Conservation (phyloP, 2,113 vertebrate species). For the Sus scrofa region DNA sequence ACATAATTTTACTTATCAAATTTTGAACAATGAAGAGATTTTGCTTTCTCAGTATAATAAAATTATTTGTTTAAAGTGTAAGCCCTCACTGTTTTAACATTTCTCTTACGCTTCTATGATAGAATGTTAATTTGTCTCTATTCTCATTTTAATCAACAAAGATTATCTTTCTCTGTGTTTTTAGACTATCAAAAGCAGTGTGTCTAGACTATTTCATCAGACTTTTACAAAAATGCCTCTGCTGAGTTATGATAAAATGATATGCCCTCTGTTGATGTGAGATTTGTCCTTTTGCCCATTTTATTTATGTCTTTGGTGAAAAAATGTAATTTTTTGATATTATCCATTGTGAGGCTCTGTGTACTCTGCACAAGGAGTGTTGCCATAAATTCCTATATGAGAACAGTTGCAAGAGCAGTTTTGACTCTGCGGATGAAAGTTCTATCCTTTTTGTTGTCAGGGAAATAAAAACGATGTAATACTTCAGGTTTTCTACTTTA, state of each 20-base stretch:
- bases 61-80: neutral
- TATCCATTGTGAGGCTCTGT: constrained; percentile 40
- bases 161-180: constrained; percentile 12
- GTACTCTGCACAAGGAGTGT: constrained; percentile 23
- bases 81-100: constrained; percentile 1
- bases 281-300: constrained; percentile 16
- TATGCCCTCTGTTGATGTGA: constrained; percentile 49
- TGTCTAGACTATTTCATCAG: constrained; percentile 41
- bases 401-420: constrained; percentile 47
- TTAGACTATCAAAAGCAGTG: constrained; percentile 12
- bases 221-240: constrained; percentile 54
- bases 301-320: constrained; percentile 58
- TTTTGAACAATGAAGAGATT: neutral
- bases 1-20: constrained; percentile 12
- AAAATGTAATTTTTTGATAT: constrained; percentile 62
- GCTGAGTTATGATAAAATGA: constrained; percentile 56
- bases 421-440: constrained; percentile 52
- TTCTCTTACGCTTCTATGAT: neutral
- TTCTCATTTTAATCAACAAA: constrained; percentile 57
- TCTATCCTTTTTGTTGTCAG: constrained; percentile 35
- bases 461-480: constrained; percentile 29
- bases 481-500: neutral
- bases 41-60: neutral
- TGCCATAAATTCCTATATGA: constrained; percentile 52
- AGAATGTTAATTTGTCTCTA: constrained; percentile 21